Base-by-base conservation (phyloP, 1,140 invertebrate genomes). In the Halictus rubicundus region DNA sequence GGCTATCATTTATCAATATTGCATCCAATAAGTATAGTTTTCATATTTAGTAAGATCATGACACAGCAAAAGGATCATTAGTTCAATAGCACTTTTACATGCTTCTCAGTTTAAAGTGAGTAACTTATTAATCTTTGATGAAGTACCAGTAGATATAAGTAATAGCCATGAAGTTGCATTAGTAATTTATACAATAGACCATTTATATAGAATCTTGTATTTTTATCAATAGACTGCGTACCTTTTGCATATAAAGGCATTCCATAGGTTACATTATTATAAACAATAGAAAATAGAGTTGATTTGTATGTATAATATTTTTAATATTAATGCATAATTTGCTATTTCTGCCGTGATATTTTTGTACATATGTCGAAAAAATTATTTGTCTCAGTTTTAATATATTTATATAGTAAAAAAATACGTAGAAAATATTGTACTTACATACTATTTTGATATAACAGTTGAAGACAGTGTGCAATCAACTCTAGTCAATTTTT, bases 401-500 rank as follows among this genome's bases (percentile, higher is more conserved):
- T 70, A 37, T 9, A 23, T 23, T 39, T 23, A 2, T 46, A 42
- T 61, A 46, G 6, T 39, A 63, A 37, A 49, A 23, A 27, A 54
- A 21, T 49, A 61, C n/a, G 60, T 23, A 25, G 5, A 52, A 25
- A 39, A 46, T 39, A 46, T 71, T 61, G n/a, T 63, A 37, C 10
- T 52, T 37, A 0, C 25, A 25, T 12, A 23, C 52, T 54, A 27
- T 71, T 27, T 32, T 10, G 1, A 27, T 46, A 4, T 60, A 42
- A 12, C 3, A 61, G 49, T 25, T 60, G 8, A 49, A 70, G 16
- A 12, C 14, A 21, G 61, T 59, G 14, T 77, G 57, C 68, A 39
- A 52, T 77, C 57, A 37, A n/a, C n/a, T 52, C 57, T 78, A 78
- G 57, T 71, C 68, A 71, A 2, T 61, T 60, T 61, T 68, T 59